Base-by-base conservation (phyloP, 2,888 invertebrate species). In the Notodonta dromedarius region DNA sequence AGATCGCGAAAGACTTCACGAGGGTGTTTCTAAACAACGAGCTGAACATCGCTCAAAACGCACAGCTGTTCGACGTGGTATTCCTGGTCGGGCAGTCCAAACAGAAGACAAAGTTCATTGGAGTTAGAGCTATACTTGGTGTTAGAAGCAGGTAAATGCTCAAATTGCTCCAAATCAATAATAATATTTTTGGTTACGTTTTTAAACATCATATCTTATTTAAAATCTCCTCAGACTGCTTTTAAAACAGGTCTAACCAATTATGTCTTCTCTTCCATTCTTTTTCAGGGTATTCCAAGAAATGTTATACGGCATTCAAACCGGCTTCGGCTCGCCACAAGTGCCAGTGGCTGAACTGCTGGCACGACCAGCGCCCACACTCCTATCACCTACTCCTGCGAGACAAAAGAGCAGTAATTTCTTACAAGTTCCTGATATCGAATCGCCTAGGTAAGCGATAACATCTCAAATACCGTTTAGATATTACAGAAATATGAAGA, bases 251-350 rank as follows among this genome's bases (percentile, higher is more conserved):
- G 35, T 35, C 35, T 42, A 42, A 42, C 12, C 42, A 42, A 42
- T 11, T 1, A 4, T 12, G 40, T n/a, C 2, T n/a, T n/a, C 0
- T 46, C 2, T n/a, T 42, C 9, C 11, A 9, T 42, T 85, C 12
- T 4, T 54, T 60, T 12, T 0, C 87, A 96, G 97, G 76, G 97
- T 97, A n/a, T 97, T 96, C 86, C 97, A 98, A 94, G 98, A 98
- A 92, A 98, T 98, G 98, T 91, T 98, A 57, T 98, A 98, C 86
- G 98, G 98, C 62, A 98, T 98, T 78, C 98, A 98, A 85, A 97
- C 98, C 0, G 98, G 98, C 58, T 98, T 98, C 83, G 98, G 98
- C 5, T 98, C 98, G 56, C 98, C 98, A 0, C 98, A 98, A 92
- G 98, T 98, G 68, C 98, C 98, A 0, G 98, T 98, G 4, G 98